A percentile compares a stretch with the other conserved stretches of the same genome.
Conservation (phyloP, 2,888 invertebrate species). For the Taenaris catops region DNA sequence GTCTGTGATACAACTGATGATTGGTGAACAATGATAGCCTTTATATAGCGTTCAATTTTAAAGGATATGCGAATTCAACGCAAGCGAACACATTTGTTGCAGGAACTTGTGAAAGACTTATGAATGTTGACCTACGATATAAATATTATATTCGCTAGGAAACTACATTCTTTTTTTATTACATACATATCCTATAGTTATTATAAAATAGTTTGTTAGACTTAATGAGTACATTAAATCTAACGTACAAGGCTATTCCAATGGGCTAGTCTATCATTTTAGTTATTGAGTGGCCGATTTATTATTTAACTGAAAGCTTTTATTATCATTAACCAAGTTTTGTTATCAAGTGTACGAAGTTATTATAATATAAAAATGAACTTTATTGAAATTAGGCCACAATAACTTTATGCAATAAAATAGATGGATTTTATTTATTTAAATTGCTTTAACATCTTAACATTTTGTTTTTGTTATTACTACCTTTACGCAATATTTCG, state of each 20-base stretch:
- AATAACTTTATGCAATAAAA: too few species aligned
- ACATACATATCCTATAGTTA: conserved; percentile 7
- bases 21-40: conserved; percentile 22
- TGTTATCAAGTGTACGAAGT: too few species aligned
- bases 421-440: too few species aligned
- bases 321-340: too few species aligned
- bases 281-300: conserved; percentile 3
- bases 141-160: conserved; percentile 23
- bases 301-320: too few species aligned
- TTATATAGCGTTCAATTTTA: conserved; percentile 29
- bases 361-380: too few species aligned
- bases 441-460: too few species aligned
- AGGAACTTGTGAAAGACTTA: conserved; percentile 29
- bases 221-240: conserved; percentile 4
- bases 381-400: too few species aligned
- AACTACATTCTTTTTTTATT: conserved; percentile 23
- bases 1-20: conserved; percentile 28
- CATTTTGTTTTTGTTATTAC: too few species aligned
- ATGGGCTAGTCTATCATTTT: not conserved
- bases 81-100: conserved; percentile 24
- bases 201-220: conserved; percentile 1
- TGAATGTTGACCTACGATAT: conserved; percentile 27
- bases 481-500: too few species aligned
- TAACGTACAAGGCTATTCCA: conserved; percentile 2
- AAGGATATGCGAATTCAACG: conserved; percentile 15